phyloP scores from a whole-genome alignment of 2,888 invertebrate genomes.

The Leptinotarsa tumamoca region DNA sequence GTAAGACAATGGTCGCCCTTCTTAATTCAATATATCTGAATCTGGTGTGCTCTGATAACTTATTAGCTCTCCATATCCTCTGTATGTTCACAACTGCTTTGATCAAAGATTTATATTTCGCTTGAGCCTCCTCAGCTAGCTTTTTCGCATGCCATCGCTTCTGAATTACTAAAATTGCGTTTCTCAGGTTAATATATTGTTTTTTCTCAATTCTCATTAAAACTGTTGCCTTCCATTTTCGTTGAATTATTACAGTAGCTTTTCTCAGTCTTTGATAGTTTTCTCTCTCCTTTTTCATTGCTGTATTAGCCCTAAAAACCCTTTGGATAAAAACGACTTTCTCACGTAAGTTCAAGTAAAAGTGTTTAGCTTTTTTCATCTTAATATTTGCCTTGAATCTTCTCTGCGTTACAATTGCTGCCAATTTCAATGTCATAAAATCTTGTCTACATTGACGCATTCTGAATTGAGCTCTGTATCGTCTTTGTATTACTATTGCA shows the following conservation, averaged over 20 bases:
- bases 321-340: constrained; percentile 41
- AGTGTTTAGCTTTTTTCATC: constrained; percentile 44
- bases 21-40: constrained; percentile 35
- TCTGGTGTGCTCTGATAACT: constrained; percentile 3
- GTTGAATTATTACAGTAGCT: constrained; percentile 61
- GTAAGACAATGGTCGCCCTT: constrained; percentile 42
- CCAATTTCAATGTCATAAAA: constrained; percentile 55
- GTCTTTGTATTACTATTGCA: constrained; percentile 65
- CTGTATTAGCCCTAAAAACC: constrained; percentile 60
- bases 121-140: constrained; percentile 50
- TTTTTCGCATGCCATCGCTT: constrained; percentile 57
- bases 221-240: constrained; percentile 55
- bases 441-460: constrained; percentile 53
- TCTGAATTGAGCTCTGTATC: constrained; percentile 63
- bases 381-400: constrained; percentile 52
- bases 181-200: constrained; percentile 58
- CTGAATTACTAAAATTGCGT: constrained; percentile 61
- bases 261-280: constrained; percentile 58
- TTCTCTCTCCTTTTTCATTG: constrained; percentile 51
- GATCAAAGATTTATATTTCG: constrained; percentile 41
- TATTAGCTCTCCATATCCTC: constrained; percentile 55
- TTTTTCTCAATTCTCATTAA: constrained; percentile 46
- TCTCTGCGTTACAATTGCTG: constrained; percentile 49
- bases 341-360: constrained; percentile 35
- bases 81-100: constrained; percentile 43